These are phyloP conservation scores for Drosophila meridionalis DNA, from an alignment of 2,888 invertebrate species.

Conservation along the genomic window DNA sequence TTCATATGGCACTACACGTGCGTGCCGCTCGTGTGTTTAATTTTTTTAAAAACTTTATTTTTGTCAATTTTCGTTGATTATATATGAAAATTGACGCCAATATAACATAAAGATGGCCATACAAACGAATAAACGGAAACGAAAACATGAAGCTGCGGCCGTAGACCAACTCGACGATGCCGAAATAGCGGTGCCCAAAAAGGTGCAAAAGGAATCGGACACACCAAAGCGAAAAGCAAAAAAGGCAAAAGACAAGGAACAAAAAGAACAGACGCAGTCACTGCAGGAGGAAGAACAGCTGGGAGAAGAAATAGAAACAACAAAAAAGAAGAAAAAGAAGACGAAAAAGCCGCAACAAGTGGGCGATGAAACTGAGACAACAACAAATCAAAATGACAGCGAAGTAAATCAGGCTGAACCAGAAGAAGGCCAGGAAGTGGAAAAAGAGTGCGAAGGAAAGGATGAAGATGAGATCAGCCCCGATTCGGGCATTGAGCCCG, in stretches of 20 bases:
- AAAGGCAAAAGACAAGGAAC: conserved; percentile 4
- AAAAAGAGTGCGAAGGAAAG: neutral
- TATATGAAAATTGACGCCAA: conserved; percentile 19
- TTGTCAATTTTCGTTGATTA: conserved; percentile 4
- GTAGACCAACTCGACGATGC: conserved; percentile 52
- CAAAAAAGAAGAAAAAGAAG: conserved; percentile 21
- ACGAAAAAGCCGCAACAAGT: conserved; percentile 13
- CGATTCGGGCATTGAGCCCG: conserved; percentile 74
- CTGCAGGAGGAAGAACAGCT: neutral
- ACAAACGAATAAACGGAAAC: conserved; percentile 77
- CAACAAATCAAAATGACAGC: neutral
- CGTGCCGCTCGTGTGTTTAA: conserved; percentile 27
- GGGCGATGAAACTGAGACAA: neutral
- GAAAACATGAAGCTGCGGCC: conserved; percentile 63
- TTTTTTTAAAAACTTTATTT: conserved; percentile 10
- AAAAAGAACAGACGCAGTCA: neutral
- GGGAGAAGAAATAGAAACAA: neutral
- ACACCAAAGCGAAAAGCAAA: conserved; percentile 56
- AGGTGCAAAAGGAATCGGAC: conserved; percentile 65
- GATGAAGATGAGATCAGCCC: conserved; percentile 63
- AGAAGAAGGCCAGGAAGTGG: neutral
- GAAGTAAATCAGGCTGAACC: neutral
- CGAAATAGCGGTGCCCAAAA: conserved; percentile 72
- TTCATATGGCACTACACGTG: conserved; percentile 52
- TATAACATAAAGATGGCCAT: conserved; percentile 70